Evolutionary conservation across 2,888 invertebrate species (phyloP), one percentile per base, ranked within the genome.

Genomic region (Bellardia pandia): DNA sequence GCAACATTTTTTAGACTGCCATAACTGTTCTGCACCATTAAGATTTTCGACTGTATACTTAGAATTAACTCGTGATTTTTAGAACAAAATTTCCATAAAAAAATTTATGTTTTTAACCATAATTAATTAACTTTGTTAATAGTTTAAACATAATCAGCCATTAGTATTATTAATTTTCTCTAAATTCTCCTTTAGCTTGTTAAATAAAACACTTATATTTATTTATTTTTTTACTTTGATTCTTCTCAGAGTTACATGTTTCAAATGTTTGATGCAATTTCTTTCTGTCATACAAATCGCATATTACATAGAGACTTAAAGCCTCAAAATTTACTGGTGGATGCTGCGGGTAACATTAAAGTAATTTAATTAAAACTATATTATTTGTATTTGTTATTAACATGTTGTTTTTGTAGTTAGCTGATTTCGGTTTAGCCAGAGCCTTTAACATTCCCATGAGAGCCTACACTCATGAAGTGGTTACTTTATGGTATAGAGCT

Each of bases 401-500:
- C 48, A 30, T 23, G 2, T 62, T 78, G 7, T 14, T 30, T 45
- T 33, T 82, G 11, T 76, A 93, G 93, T 82, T 93, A 56, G 99
- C 99, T 0, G 99, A 99, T 95, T 99, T 99, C 94, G 99, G 99
- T 9, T 94, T 99, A 80, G 98, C 99, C 4, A 95, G 99, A 89
- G 96, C 97, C 56, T 98, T 99, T 94, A 97, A 97, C 80, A 95
- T 99, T 58, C 99, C 99, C 14, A 96, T 98, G 89, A 95, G 98
- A 87, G 96, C 97, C 0, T 99, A 98, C 93, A 99, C 99, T 1
- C 99, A 99, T 94, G 98, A 98, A 94, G 97, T 99, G 16, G 97
- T 99, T 5, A 99, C 99, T 0, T 95, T 99, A 88, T 99, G 99
- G 99, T 99, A 99, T 94, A 95, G 99, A 91, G 97, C 99, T 8